Base-by-base conservation (phyloP, 2,888 invertebrate species). In the Teinopalpus imperialis region DNA sequence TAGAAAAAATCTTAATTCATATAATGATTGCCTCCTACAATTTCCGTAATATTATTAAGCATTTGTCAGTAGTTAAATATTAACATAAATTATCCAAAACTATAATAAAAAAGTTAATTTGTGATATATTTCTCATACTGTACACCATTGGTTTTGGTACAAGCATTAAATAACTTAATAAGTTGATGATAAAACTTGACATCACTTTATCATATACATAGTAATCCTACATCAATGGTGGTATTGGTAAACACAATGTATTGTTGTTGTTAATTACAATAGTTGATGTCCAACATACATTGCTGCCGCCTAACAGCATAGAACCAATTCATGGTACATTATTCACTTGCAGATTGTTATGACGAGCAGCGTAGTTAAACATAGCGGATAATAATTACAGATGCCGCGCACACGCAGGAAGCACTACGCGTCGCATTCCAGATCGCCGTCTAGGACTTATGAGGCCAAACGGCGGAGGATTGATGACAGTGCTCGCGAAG, bases 391-490 rank as follows among this genome's bases (percentile, higher is more conserved):
- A 30, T 30, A 34, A 32, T 81, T 78, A 43, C 89, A 95, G 95
- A 95, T 95, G 95, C 95, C 95, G 70, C 93, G 94, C 64, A 93
- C 93, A 56, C 91, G 94, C 64, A 93, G 95, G 90, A 93, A 94
- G 87, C 94, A 94, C 76, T 93, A 94, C 70, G 92, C 91, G 36
- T 92, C 91, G 23, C 92, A 88, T 55, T 91, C 92, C 36, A 76
- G 90, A 48, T 91, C 91, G 0, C 81, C 90, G 27, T 90, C 90
- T 6, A 72, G 90, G 46, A 88, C 90, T 0, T 88, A 90, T 59
- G 93, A 92, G 63, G 90, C 92, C 52, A 95, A 95, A 77, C 89
- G 94, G 53, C 91, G 94, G 56, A 92, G 94, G 57, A 88, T 94
- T 31, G 94, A 94, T 53, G 89, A 89, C 14, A 83, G 77, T 3